Evolutionary conservation across 23 tunicate species (phyloP), one percentile per base, ranked within the genome.

Genomic region (Halocynthia aurantium): DNA sequence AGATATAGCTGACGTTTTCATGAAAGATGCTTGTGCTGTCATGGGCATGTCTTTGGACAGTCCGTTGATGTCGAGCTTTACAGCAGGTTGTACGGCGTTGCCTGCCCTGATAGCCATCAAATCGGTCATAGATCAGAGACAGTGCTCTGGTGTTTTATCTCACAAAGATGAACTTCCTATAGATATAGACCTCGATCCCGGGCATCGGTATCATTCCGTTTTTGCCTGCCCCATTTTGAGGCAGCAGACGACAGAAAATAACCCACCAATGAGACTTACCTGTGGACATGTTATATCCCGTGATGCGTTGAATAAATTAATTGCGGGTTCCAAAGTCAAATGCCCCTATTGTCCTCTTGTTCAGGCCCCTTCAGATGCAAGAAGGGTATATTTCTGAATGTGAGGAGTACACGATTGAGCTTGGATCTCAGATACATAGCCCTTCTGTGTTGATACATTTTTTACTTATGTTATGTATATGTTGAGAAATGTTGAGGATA

Each of bases 161-260:
- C 80, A 81, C 63, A 82, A 69, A 83, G 99, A 96, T 58, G 99
- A 89, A 77, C 93, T 96, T 7, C 99, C 99, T 9, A 89, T 96
- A 75, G 99, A 96, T 55, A 85, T 96, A 1, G 96, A 96, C 40
- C 62, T 90, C 56, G 87, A 82, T 53, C 64, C 64, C 62, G 74
- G 81, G 50, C 99, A 86, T 44, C 88, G 76, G 20, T 96, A 96
- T 69, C 99, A 96, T 76, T 96, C 99, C 21, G 88, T 96, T 12
- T 89, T 96, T 76, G 95, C 99, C 18, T 96, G 99, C 74, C 99
- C 99, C 31, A 96, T 96, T 60, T 71, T 96, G 54, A 74, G 93
- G 50, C 88, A 89, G 52, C 96, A 82, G 57, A 96, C 99, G 0
- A 89, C 99, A 8, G 72, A 62, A 61, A 82, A 85, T 65, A 96